phyloP scores from a whole-genome alignment of 2,113 vertebrate species.

The Microtus ochrogaster region DNA sequence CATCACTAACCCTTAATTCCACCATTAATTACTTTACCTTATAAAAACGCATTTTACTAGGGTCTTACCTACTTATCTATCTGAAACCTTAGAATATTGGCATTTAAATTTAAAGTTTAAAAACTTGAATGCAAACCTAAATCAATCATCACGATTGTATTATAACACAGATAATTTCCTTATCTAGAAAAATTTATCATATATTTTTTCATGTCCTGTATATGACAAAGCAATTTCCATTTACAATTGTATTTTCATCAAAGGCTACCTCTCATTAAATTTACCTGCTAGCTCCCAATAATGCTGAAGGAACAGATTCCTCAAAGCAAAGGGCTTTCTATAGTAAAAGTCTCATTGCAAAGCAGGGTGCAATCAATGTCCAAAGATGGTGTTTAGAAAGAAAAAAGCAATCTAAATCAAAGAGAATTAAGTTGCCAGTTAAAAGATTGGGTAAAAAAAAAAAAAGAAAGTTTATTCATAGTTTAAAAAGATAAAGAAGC shows the following conservation, averaged over 20 bases:
- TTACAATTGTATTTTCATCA: neutral
- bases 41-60: neutral
- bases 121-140: neutral
- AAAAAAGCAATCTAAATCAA: neutral
- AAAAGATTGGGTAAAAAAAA: neutral
- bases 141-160: neutral
- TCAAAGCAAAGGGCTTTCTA: neutral
- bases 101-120: neutral
- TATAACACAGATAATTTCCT: conserved; percentile 19
- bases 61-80: neutral
- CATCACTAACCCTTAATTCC: neutral
- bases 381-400: neutral
- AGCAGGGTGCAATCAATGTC: neutral
- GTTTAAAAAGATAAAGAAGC: neutral
- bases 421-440: conserved; percentile 35
- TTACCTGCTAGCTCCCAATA: neutral
- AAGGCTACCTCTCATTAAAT: neutral
- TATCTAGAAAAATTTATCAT: conserved; percentile 9
- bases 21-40: neutral
- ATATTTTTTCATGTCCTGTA: neutral
- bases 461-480: neutral
- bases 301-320: conserved; percentile 12
- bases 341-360: conserved; percentile 12
- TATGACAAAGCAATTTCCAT: neutral
- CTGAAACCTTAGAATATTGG: neutral